A percentile compares a stretch with the other conserved stretches of the same genome.
phyloP scores from a whole-genome alignment of 92 coral and sea anemone genomes.

The Heteractis magnifica region DNA sequence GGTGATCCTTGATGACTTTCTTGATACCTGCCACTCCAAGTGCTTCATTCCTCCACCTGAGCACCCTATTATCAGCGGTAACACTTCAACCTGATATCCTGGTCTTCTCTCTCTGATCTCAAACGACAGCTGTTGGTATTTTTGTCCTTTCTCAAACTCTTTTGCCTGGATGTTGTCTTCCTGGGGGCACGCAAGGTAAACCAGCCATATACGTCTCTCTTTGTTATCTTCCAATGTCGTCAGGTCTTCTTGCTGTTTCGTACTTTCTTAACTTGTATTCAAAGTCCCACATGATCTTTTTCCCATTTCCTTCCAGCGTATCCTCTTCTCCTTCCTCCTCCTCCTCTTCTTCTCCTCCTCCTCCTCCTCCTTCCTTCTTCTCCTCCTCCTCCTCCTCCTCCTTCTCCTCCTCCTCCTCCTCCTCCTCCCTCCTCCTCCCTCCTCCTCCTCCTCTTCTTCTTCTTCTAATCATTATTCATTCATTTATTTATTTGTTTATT shows the following conservation, averaged over 20 bases:
- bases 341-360: not conserved
- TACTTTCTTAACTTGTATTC: slow-evolving; percentile 24
- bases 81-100: slow-evolving; percentile 25
- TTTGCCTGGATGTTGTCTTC: slow-evolving; percentile 20
- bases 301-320: not conserved
- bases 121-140: slow-evolving; percentile 34
- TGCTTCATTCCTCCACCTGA: slow-evolving; percentile 28
- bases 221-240: slow-evolving; percentile 43
- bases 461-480: too few species aligned
- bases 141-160: slow-evolving; percentile 9
- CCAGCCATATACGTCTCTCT: slow-evolving; percentile 18
- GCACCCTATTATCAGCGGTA: slow-evolving; percentile 34
- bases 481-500: too few species aligned
- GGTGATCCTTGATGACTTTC: not conserved
- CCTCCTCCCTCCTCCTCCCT: too few species aligned
- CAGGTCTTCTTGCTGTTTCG: slow-evolving; percentile 34
- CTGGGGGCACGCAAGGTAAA: slow-evolving; percentile 43
- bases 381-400: too few species aligned
- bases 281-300: slow-evolving; percentile 28
- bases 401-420: too few species aligned
- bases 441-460: too few species aligned
- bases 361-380: too few species aligned
- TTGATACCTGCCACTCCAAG: too few species aligned
- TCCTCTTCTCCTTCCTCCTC: not conserved
- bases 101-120: slow-evolving; percentile 31